Evolutionary conservation across 1,140 invertebrate genomes (phyloP).

Genomic region (Periplaneta americana): DNA sequence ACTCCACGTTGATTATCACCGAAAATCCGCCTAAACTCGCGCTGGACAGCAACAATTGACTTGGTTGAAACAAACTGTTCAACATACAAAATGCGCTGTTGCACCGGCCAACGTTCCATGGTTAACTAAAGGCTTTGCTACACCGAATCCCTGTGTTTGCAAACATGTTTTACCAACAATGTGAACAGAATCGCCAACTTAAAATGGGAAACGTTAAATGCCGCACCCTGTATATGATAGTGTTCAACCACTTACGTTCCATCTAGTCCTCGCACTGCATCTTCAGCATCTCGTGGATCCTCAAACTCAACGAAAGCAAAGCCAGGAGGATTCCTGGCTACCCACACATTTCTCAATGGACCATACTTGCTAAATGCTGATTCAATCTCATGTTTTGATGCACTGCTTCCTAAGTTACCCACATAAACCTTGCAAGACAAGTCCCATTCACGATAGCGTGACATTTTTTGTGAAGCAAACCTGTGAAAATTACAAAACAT

Average conservation of each 20-base stretch:
- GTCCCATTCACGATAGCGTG: conserved; percentile 85
- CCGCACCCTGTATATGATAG: too few relatives aligned
- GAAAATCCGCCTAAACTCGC: too few relatives aligned
- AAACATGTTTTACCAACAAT: too few relatives aligned
- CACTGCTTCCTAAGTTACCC: conserved; percentile 90
- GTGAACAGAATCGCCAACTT: too few relatives aligned
- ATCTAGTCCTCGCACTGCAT: conserved; percentile 91
- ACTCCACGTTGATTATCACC: too few relatives aligned
- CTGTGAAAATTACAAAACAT: background rate
- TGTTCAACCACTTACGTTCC: conserved; percentile 74
- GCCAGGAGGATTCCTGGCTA: conserved; percentile 88
- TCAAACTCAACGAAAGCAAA: conserved; percentile 99
- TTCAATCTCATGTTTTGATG: conserved; percentile 88
- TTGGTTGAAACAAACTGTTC: too few relatives aligned
- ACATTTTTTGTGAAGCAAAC: conserved; percentile 40
- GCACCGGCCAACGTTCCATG: too few relatives aligned
- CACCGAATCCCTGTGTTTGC: too few relatives aligned
- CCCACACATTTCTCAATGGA: conserved; percentile 93
- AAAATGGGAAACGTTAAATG: too few relatives aligned
- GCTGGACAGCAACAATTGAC: too few relatives aligned
- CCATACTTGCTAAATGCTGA: conserved; percentile 93
- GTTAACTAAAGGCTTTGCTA: too few relatives aligned
- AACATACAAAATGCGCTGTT: too few relatives aligned
- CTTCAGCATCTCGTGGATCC: conserved; percentile 94
- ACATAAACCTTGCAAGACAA: conserved; percentile 97